Base-by-base conservation (phyloP, 2,113 vertebrate species). In the Phrynosoma blainvillii region DNA sequence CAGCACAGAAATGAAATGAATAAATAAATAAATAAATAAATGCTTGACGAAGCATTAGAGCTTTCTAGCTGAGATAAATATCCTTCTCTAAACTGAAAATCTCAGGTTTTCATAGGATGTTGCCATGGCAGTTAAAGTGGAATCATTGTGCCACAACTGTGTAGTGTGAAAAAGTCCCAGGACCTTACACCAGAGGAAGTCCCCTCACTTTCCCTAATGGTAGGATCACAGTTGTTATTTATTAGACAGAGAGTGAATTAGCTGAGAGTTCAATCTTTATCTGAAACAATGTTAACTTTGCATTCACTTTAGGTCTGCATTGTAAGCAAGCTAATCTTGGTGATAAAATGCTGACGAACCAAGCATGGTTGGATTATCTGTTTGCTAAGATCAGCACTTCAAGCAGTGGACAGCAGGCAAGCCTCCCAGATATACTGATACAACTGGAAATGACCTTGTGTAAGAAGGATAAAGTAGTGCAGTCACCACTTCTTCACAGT, bases 361-460 rank as follows among this genome's bases (percentile, higher is more conserved):
- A 0, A 81, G 11, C 4, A 36, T 8, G 32, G 82, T 2, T 65
- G 18, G 86, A 80, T 1, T 65, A 84, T 5, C 25, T 65, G 2
- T 27, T 83, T 82, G 59, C 88, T 85, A 84, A 84, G 62, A 40
- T 47, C 56, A 82, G 85, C 71, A 85, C 54, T 47, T 82, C 20
- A 79, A 14, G n/a, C 56, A 21, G 77, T 78, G 82, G 12, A 84
- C 0, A 88, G 79, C 54, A 89, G 87, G 6, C 0, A 80, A 66
- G 27, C 0, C 2, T 52, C 42, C 84, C 10, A 86, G 30, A 78
- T 78, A 65, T 9, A 62, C 36, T 4, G 62, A 83, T 85, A 40
- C 25, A 66, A 1, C 12, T 92, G 25, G 76, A 27, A 80, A 3
- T n/a, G 52, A 27, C 40, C 82, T 86, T 80, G 62, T 52, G 82